Base-by-base conservation (phyloP, 2,797 vertebrate species). In the Pogoniulus pusillus region DNA sequence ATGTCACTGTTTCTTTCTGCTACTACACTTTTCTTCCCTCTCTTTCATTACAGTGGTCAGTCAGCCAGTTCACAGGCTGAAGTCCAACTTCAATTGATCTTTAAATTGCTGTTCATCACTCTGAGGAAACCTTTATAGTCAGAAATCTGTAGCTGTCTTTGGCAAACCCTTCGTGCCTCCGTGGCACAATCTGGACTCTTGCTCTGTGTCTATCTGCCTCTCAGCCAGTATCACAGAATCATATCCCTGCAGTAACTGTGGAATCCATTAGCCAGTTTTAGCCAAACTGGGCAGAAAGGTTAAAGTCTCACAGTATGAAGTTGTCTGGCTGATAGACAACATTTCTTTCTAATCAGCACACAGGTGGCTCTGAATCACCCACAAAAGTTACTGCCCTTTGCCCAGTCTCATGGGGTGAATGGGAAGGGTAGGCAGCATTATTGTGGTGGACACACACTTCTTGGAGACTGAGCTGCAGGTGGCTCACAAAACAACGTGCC, bases 271-370 rank as follows among this genome's bases (percentile, higher is more conserved):
- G 72, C 45, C 58, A 58, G 29, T 45, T 93, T 58, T 62, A 82
- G 70, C 35, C 87, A 91, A 87, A 77, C 0, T 58, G 71, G 34
- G n/a, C 74, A 57, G 79, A 79, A 85, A 81, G 41, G 51, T 64
- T 91, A 10, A 89, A 82, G 83, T 71, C 69, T 76, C 32, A 41
- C 45, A 53, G 71, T 45, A 58, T 34, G 53, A 86, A 57, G 63
- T 6, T 68, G 57, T 26, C 68, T 86, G 62, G 23, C 54, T 87
- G 79, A 57, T 41, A 82, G 64, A 49, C 4, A 4, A n/a, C 22
- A 4, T 77, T 82, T 84, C 41, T 73, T 86, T 76, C 85, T 84
- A 43, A 86, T 84, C 73, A 79, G 53, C n/a, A 49, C 17, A 15
- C 12, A 8, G 66, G 55, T 75, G 78, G 22, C 63, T 90, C 77